A percentile compares a stretch with the other conserved stretches of the same genome.
Conservation (phyloP, 2,888 invertebrate genomes). For the Synergus laeviventris region DNA sequence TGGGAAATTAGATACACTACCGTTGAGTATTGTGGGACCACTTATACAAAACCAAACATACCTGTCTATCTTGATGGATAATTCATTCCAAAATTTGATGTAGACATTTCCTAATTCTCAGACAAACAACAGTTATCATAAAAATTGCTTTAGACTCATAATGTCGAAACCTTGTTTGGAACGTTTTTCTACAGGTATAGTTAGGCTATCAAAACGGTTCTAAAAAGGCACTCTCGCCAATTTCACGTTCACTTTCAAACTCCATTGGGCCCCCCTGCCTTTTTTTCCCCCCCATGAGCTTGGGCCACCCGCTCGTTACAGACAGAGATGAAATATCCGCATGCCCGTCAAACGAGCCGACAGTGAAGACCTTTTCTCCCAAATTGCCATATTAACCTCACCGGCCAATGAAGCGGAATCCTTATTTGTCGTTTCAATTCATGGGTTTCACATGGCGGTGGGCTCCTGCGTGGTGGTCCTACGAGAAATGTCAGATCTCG, state of each 20-base stretch:
- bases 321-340: conserved; percentile 43
- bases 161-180: conserved; percentile 31
- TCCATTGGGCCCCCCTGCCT: conserved; percentile 14
- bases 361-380: conserved; percentile 43
- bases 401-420: conserved; percentile 42
- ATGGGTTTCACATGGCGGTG: conserved; percentile 40
- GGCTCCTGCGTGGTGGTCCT: conserved; percentile 29
- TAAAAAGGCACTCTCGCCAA: conserved; percentile 37
- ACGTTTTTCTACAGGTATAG: conserved; percentile 28
- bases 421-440: conserved; percentile 41
- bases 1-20: neutral
- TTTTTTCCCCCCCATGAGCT: conserved; percentile 33
- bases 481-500: conserved; percentile 44
- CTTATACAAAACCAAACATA: no score
- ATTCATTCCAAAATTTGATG: neutral
- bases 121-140: conserved; percentile 7
- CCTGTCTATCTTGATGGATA: no score
- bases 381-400: conserved; percentile 47
- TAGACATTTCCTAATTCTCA: neutral
- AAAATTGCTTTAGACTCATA: conserved; percentile 9
- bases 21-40: no score
- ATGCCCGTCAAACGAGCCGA: conserved; percentile 48
- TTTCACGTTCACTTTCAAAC: conserved; percentile 40
- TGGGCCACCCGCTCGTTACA: conserved; percentile 45
- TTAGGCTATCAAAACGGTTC: conserved; percentile 31